Evolutionary conservation across 2,797 vertebrate genomes (phyloP).

Genomic region (Amphiprion clarkii): DNA sequence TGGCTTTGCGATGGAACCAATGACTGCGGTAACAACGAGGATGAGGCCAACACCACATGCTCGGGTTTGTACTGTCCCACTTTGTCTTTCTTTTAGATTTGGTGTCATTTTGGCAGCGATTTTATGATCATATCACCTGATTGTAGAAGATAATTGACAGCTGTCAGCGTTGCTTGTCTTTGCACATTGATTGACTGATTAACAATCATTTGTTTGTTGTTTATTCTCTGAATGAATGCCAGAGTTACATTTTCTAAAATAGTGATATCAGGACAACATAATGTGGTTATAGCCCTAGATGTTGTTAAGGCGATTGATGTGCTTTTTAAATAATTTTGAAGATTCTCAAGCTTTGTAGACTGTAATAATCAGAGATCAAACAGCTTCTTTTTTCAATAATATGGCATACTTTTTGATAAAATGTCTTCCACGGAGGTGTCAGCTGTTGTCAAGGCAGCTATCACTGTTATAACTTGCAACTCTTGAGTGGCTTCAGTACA

Average conservation of each 20-base stretch:
- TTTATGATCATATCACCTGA: neutral
- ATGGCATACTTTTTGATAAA: slow-evolving; percentile 12
- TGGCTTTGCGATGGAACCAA: slow-evolving; percentile 97
- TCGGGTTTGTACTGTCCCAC: slow-evolving; percentile 83
- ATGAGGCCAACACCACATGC: slow-evolving; percentile 94
- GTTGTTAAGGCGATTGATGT: slow-evolving; percentile 7
- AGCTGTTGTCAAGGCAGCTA: slow-evolving; percentile 19
- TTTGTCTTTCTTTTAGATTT: neutral
- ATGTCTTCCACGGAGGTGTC: slow-evolving; percentile 32
- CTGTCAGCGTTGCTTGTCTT: neutral
- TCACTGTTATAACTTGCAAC: slow-evolving; percentile 18
- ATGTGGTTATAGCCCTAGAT: neutral
- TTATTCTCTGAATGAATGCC: neutral
- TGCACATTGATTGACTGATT: neutral
- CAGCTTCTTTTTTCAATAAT: neutral
- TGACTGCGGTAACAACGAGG: slow-evolving; percentile 93
- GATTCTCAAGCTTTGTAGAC: neutral
- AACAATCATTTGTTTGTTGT: neutral
- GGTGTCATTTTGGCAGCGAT: neutral
- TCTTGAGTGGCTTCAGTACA: slow-evolving; percentile 17
- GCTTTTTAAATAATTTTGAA: slow-evolving; percentile 11
- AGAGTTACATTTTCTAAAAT: neutral
- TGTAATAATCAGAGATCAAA: neutral
- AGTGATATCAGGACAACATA: neutral
- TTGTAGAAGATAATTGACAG: neutral